Base-by-base conservation (phyloP, 2,797 vertebrate species). In the Lateolabrax maculatus region DNA sequence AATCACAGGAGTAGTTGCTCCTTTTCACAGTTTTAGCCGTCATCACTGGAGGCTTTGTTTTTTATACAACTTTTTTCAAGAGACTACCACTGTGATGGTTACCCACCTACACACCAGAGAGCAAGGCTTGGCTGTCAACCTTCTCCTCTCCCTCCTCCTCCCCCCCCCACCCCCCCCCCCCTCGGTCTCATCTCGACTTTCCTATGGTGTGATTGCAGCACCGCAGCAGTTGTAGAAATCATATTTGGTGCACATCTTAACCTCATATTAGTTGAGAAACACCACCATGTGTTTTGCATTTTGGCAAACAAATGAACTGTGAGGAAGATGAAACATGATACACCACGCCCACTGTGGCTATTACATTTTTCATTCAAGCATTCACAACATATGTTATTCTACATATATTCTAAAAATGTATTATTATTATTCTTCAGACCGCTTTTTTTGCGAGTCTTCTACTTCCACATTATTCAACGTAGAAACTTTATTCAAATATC, bases 1-100 rank as follows among this genome's bases (percentile, higher is more conserved):
- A 63, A 65, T 64, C 69, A 76, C 39, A 69, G 63, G 16, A 73
- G 43, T 6, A 29, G 44, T 57, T 44, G 15, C n/a, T 72, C 7
- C 15, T 52, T n/a, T 53, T 43, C 19, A 31, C 44, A 25, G 44
- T 49, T 71, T 31, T 10, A 67, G 61, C 46, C 63, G 57, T 71
- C 61, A 31, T 31, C 19, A 3, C n/a, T 2, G 25, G n/a, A 29
- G n/a, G 7, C 15, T 74, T 57, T 52, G 11, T 63, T 51, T 83
- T 61, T 49, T 6, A 10, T 53, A 5, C 1, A 51, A 37, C 46
- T 66, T 61, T 18, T 44, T 18, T 66, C 39, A 1, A 37, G 51
- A 39, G 11, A 27, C 34, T 2, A 3, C 27, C 29, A 21, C 15
- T 18, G 34, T 31, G 37, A 48, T 34, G 9, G 62, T 44, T n/a